Conservation (phyloP, 2,797 vertebrate genomes). For the Prionace glauca region DNA sequence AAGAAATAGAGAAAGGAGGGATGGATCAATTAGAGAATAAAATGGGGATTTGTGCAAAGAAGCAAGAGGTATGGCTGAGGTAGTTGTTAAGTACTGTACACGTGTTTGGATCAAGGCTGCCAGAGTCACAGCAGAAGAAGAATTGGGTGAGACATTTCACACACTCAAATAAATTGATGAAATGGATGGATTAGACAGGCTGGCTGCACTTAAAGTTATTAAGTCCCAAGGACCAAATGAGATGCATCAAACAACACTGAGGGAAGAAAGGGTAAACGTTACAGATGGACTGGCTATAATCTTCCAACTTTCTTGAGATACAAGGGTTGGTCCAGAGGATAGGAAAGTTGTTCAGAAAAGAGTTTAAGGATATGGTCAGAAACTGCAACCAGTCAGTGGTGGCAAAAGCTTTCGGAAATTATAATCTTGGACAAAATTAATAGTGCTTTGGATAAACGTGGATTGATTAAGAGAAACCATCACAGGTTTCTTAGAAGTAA, state of each 20-base stretch:
- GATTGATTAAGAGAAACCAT: background rate
- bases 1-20: background rate
- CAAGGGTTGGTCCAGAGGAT: too few species aligned
- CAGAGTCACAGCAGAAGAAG: background rate
- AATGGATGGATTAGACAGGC: background rate
- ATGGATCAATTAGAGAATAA: background rate
- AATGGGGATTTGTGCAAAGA: background rate
- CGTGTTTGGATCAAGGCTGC: background rate
- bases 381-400: background rate
- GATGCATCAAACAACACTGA: background rate
- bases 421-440: background rate
- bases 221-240: background rate
- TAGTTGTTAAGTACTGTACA: background rate
- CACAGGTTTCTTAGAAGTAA: background rate
- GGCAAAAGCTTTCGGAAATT: background rate
- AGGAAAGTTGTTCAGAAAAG: background rate
- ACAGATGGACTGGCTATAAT: too few species aligned
- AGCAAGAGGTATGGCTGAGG: background rate
- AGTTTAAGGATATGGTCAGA: background rate
- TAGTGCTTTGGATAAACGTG: background rate
- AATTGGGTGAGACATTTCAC: background rate
- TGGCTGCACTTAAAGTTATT: too few species aligned
- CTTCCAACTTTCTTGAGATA: too few species aligned
- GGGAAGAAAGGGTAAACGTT: too few species aligned
- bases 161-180: background rate